Evolutionary conservation across 2,888 invertebrate genomes (phyloP).

Genomic region (Galerucella pusilla): DNA sequence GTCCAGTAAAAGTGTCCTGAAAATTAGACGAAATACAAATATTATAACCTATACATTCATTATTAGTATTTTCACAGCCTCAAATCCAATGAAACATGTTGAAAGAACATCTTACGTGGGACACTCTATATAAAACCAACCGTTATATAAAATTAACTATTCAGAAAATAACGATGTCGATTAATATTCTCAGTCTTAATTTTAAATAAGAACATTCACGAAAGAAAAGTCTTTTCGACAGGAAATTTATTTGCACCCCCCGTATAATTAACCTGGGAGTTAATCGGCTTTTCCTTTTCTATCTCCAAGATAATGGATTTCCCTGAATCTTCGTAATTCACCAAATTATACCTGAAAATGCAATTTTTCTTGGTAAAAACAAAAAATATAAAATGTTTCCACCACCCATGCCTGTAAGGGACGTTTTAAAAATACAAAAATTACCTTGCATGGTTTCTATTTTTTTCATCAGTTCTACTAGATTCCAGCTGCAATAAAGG

Average conservation of each 20-base stretch:
- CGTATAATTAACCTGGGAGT: slow-evolving; percentile 33
- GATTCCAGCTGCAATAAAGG: slow-evolving; percentile 50
- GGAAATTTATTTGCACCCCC: slow-evolving; percentile 31
- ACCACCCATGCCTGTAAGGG: no score
- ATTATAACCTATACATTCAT: neutral
- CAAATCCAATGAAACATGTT: neutral
- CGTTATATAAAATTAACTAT: neutral
- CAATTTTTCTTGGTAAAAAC: no score
- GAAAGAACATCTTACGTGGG: no score
- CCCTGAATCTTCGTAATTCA: slow-evolving; percentile 48
- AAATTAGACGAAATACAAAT: no score
- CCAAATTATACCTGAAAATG: slow-evolving; percentile 43
- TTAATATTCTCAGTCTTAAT: neutral
- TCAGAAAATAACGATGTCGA: neutral
- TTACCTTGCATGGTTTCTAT: slow-evolving; percentile 53
- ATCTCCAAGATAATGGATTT: slow-evolving; percentile 52
- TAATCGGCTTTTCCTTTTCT: slow-evolving; percentile 47
- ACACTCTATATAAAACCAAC: neutral
- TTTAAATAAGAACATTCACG: slow-evolving; percentile 11
- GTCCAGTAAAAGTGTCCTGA: no score
- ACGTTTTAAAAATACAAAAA: neutral
- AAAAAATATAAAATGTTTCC: no score
- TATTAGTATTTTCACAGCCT: slow-evolving; percentile 4
- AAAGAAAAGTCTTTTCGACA: slow-evolving; percentile 35
- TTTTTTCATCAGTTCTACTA: slow-evolving; percentile 48